Percentiles rank a stretch among this genome's conserved stretches.
These are phyloP conservation scores for Cirrhinus molitorella DNA, from an alignment of 2,797 vertebrate genomes.

Conservation along the genomic window DNA sequence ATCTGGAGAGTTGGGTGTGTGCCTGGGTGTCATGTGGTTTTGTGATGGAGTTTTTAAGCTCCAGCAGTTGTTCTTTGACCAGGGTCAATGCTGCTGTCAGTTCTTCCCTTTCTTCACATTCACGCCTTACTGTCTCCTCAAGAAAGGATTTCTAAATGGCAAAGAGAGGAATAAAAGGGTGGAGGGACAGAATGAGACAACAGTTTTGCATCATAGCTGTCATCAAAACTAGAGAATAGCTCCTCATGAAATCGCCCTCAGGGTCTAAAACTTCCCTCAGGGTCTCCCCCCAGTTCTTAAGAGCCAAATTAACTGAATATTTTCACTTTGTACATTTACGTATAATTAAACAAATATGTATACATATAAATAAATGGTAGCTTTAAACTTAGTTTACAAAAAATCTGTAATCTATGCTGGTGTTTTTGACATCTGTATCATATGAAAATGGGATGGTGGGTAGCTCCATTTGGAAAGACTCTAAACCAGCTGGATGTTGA, in stretches of 20 bases:
- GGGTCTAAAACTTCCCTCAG: not conserved
- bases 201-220: not conserved
- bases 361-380: not conserved
- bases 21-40: not conserved
- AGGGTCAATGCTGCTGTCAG: slow-evolving; percentile 85
- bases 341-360: not conserved
- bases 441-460: not conserved
- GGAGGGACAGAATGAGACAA: not conserved
- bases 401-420: not conserved
- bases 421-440: not conserved
- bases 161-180: not conserved
- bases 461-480: not conserved
- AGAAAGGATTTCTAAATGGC: slow-evolving; percentile 81
- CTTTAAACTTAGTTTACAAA: not conserved
- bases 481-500: not conserved
- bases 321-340: not conserved
- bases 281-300: too few species aligned
- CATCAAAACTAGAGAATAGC: not conserved
- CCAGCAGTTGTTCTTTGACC: slow-evolving; percentile 82
- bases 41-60: slow-evolving; percentile 64
- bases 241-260: not conserved
- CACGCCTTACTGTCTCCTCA: slow-evolving; percentile 88
- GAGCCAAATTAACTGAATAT: not conserved
- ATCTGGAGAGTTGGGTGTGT: not conserved
- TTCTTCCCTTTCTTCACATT: slow-evolving; percentile 90